Percentiles rank a stretch among this genome's conserved stretches.
Conservation (phyloP, 2,888 invertebrate species). For the Dynastes maya region DNA sequence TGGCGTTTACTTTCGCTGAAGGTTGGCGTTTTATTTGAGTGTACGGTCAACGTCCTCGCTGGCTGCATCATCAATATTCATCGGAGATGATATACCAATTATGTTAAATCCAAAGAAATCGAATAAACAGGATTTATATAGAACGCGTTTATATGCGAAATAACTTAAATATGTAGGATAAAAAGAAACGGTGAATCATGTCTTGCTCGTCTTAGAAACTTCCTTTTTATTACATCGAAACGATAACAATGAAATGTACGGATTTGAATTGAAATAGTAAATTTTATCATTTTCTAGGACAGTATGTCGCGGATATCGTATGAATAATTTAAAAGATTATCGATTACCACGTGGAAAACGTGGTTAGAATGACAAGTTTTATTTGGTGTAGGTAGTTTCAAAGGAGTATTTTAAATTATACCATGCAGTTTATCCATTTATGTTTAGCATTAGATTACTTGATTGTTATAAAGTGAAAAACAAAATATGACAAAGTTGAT, state of each 20-base stretch:
- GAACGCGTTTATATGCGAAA: too few species aligned
- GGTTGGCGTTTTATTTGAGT: conserved; percentile 54
- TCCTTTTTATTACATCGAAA: background rate
- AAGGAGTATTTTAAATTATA: background rate
- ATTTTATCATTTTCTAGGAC: conserved; percentile 41
- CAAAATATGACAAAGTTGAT: too few species aligned
- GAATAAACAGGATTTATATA: too few species aligned
- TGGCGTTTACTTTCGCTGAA: conserved; percentile 57
- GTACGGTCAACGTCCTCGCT: conserved; percentile 35
- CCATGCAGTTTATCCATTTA: too few species aligned
- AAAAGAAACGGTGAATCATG: background rate
- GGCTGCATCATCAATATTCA: background rate
- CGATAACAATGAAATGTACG: background rate
- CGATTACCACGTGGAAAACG: background rate
- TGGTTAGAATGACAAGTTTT: background rate
- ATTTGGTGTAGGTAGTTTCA: background rate
- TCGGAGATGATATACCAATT: background rate
- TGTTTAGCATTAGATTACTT: too few species aligned
- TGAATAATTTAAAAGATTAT: conserved; percentile 37
- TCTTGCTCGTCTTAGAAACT: background rate
- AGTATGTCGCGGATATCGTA: conserved; percentile 34
- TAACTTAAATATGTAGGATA: background rate
- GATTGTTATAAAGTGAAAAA: too few species aligned
- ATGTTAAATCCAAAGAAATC: background rate
- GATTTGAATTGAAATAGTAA: conserved; percentile 32